Percentiles rank a stretch among this genome's conserved stretches.
Conservation (phyloP, 2,888 invertebrate species). For the Rotaria magnacalcarata region DNA sequence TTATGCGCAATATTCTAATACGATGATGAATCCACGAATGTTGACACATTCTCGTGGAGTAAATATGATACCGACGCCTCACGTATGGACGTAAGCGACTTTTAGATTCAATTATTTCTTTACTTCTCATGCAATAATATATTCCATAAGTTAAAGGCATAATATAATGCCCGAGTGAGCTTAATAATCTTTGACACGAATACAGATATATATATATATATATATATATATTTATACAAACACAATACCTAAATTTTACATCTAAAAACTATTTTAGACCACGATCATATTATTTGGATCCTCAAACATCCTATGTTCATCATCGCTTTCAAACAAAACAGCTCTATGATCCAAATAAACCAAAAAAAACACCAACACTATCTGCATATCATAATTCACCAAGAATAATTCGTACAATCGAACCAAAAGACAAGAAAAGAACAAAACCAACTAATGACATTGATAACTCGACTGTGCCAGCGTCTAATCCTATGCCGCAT, state of each 20-base stretch:
- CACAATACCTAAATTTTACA: too few relatives aligned
- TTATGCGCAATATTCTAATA: background rate
- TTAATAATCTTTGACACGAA: too few relatives aligned
- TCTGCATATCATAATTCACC: background rate
- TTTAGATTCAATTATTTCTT: too few relatives aligned
- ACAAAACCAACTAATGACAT: background rate
- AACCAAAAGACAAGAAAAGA: background rate
- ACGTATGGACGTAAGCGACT: background rate
- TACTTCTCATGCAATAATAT: too few relatives aligned
- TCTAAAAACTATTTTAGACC: background rate
- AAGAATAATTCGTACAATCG: background rate
- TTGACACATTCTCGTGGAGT: background rate
- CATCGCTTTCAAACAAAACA: background rate
- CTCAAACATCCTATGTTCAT: background rate
- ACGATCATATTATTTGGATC: background rate
- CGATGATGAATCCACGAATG: background rate
- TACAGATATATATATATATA: too few relatives aligned
- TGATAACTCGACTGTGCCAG: background rate
- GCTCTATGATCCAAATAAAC: constrained; percentile 2
- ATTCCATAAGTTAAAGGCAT: too few relatives aligned
- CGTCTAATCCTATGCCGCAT: background rate
- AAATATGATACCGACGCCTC: background rate
- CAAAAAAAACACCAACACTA: background rate
- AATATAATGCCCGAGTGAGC: too few relatives aligned
- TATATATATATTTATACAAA: too few relatives aligned